Evolutionary conservation across 1,140 invertebrate genomes (phyloP).

Genomic region (Rhagoletis zephyria): DNA sequence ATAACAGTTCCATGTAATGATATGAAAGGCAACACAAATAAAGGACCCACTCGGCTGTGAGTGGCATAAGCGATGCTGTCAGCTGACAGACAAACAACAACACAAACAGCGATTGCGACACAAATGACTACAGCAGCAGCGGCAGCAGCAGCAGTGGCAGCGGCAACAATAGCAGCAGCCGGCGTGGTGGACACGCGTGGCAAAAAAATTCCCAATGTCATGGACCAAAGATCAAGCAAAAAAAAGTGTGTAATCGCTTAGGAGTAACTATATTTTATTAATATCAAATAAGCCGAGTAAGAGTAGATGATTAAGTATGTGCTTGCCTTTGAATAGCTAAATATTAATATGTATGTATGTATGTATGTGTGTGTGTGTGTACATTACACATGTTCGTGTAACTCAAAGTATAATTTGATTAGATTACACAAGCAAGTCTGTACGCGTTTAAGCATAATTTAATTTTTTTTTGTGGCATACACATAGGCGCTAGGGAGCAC

Average conservation of each 20-base stretch:
- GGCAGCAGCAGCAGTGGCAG: neutral
- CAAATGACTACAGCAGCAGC: neutral
- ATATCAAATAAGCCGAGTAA: neutral
- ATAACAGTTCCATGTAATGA: neutral
- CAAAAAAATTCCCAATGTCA: neutral
- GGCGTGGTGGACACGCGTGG: neutral
- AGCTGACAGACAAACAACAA: neutral
- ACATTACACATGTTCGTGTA: neutral
- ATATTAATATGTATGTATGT: too few relatives aligned
- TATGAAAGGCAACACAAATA: neutral
- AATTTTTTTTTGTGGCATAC: neutral
- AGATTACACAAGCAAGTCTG: neutral
- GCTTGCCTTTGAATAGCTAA: too few relatives aligned
- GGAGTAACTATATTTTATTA: constrained; percentile 16
- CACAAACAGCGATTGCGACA: neutral
- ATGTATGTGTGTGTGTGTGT: neutral
- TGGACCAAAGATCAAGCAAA: neutral
- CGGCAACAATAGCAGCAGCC: neutral
- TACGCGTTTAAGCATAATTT: neutral
- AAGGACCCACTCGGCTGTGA: neutral
- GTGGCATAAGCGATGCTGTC: neutral
- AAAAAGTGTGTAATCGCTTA: neutral
- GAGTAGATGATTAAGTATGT: neutral
- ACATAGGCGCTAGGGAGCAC: neutral
- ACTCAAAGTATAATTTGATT: constrained; percentile 13